phyloP scores from a whole-genome alignment of 2,113 vertebrate genomes.

The Pangasianodon hypophthalmus region DNA sequence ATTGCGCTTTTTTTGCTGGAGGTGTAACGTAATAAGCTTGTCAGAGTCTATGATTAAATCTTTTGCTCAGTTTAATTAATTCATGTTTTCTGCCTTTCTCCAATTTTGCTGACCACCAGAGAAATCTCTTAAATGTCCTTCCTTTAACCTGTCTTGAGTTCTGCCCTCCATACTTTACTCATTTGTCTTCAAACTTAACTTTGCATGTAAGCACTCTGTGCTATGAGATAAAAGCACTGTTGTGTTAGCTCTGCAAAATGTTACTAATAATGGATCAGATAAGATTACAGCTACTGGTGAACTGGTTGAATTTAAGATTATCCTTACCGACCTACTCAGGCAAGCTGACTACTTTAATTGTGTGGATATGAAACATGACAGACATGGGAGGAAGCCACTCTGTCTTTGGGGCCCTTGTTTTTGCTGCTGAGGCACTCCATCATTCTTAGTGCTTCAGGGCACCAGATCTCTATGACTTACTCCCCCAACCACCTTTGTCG shows the following conservation, averaged over 20 bases:
- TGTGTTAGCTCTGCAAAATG: constrained; percentile 65
- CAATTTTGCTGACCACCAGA: not conserved
- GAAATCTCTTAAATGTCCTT: constrained; percentile 19
- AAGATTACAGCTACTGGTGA: constrained; percentile 66
- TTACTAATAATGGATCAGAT: constrained; percentile 68
- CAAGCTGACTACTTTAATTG: constrained; percentile 67
- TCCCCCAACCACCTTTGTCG: constrained; percentile 12
- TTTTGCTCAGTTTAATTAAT: constrained; percentile 8
- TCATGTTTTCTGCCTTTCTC: not conserved
- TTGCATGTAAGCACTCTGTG: constrained; percentile 62
- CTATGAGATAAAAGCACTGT: constrained; percentile 60
- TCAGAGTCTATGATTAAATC: not conserved
- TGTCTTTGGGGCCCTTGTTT: constrained; percentile 61
- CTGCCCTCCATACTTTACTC: constrained; percentile 53
- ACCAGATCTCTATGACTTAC: constrained; percentile 47
- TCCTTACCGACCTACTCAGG: constrained; percentile 31
- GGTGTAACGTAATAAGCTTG: constrained; percentile 2
- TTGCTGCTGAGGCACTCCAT: constrained; percentile 60
- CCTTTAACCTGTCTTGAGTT: constrained; percentile 53
- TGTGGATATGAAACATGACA: constrained; percentile 63
- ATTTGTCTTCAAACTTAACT: constrained; percentile 62
- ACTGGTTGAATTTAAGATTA: constrained; percentile 52
- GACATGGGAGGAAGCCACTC: constrained; percentile 57
- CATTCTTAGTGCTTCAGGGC: constrained; percentile 55
- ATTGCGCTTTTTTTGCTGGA: not conserved